Base-by-base conservation (phyloP, 53 echinoderm and acorn worm genomes). In the Arbacia lixula region DNA sequence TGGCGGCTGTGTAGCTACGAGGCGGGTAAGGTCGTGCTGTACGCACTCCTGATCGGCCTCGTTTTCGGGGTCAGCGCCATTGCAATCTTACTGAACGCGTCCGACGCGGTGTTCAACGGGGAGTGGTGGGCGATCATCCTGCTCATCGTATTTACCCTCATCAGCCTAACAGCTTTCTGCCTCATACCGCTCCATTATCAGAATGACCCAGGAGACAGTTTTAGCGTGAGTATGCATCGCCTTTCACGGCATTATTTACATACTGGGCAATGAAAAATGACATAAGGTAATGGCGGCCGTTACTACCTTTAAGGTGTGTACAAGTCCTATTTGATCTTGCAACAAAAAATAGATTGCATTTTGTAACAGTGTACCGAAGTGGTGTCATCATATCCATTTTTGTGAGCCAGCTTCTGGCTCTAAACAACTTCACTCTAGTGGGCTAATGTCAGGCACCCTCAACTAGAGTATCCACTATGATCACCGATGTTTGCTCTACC, bases 121-220 rank as follows among this genome's bases (percentile, higher is more conserved):
- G 43, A 90, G 11, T 87, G 87, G 90, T 93, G 93, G 93, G 84
- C 87, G 5, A 36, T 84, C 5, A 27, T 78, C 34, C 21, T 85
- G 6, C 11, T 93, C 19, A 51, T 85, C 20, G 9, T 85, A 6
- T 36, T 77, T 31, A 73, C 38, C 22, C 19, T 71, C 32, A 0
- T 83, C 60, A 76, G 84, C 8, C 42, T 90, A 14, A 34, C 72
- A 1, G 32, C 81, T 3, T 93, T 93, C 72, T 4, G 81, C 9
- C 81, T 87, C 6, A 93, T 93, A 90, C 93, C 90, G 10, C 71
- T 93, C 65, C 90, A 93, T 83, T 67, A 90, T 10, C 87, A 93
- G 69, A 85, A 84, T 36, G 87, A 88, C 11, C 84, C 85, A 16
- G 83, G 84, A 53, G 61, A 84, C 0, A 76, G 63, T 30, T 93